A percentile compares a stretch with the other conserved stretches of the same genome.
Conservation (phyloP, 2,113 vertebrate genomes). For the Picathartes gymnocephalus region DNA sequence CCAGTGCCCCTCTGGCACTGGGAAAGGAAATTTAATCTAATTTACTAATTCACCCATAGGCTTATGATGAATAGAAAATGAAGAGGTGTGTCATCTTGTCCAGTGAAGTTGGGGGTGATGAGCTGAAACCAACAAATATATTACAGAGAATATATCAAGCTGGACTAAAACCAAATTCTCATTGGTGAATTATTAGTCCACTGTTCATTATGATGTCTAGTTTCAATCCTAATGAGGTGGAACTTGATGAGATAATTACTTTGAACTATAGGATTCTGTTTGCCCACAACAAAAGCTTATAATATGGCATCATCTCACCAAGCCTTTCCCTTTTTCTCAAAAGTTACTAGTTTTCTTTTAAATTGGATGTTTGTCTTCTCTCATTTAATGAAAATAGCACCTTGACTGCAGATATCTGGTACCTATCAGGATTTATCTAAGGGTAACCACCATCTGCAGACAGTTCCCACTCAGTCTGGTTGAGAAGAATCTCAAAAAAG, state of each 20-base stretch:
- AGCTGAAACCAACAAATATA: slow-evolving; percentile 48
- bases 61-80: slow-evolving; percentile 34
- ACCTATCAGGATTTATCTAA: background rate
- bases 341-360: slow-evolving; percentile 53
- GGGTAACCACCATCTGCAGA: background rate
- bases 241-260: slow-evolving; percentile 72
- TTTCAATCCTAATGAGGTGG: slow-evolving; percentile 67
- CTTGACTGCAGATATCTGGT: background rate
- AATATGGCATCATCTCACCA: slow-evolving; percentile 44
- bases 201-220: slow-evolving; percentile 56
- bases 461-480: background rate
- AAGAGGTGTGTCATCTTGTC: slow-evolving; percentile 47
- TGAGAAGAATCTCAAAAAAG: background rate
- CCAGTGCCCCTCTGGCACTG: slow-evolving; percentile 56
- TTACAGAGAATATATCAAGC: slow-evolving; percentile 45
- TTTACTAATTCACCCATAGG: slow-evolving; percentile 34
- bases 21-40: slow-evolving; percentile 54
- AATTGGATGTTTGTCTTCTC: slow-evolving; percentile 46
- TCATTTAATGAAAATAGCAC: slow-evolving; percentile 34
- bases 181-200: slow-evolving; percentile 62
- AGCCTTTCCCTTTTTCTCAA: slow-evolving; percentile 44
- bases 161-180: slow-evolving; percentile 48
- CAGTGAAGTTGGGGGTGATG: slow-evolving; percentile 32
- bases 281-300: slow-evolving; percentile 66
- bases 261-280: slow-evolving; percentile 69